Conservation (phyloP, 2,888 invertebrate genomes). For the Odontocerum albicorne region DNA sequence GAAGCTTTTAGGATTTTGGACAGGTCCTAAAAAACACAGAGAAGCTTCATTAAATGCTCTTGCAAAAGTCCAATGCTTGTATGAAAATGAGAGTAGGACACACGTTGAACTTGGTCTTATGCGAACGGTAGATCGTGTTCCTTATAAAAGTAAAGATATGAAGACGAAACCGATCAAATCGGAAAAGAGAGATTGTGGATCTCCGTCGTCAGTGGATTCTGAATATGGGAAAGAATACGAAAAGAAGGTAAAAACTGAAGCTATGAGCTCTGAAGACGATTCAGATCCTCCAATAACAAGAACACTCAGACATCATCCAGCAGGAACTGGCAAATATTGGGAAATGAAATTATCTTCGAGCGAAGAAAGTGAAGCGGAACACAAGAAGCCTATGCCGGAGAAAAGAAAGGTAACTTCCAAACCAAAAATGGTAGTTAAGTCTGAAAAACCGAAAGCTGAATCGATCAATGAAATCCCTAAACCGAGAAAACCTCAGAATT, state of each 20-base stretch:
- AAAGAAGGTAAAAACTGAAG: conserved; percentile 49
- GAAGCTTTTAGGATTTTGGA: conserved; percentile 70
- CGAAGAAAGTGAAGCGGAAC: conserved; percentile 56
- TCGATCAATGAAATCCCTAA: conserved; percentile 40
- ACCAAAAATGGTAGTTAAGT: conserved; percentile 46
- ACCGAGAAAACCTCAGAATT: conserved; percentile 41
- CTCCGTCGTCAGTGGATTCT: conserved; percentile 53
- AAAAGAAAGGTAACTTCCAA: conserved; percentile 49
- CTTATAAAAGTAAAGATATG: conserved; percentile 55
- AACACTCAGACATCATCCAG: conserved; percentile 70
- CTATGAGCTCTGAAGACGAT: conserved; percentile 59
- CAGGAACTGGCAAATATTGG: conserved; percentile 82
- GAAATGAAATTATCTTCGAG: conserved; percentile 73
- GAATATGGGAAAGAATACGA: too few relatives aligned
- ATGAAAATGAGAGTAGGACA: conserved; percentile 83
- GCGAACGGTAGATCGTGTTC: conserved; percentile 53
- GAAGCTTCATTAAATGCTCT: conserved; percentile 88
- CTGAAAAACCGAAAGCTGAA: conserved; percentile 53
- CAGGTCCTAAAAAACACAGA: conserved; percentile 78
- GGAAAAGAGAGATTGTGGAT: conserved; percentile 49
- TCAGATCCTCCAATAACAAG: conserved; percentile 49
- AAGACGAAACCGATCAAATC: conserved; percentile 54
- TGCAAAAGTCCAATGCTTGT: conserved; percentile 88
- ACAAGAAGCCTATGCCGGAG: conserved; percentile 48
- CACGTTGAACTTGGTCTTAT: conserved; percentile 64